These are phyloP conservation scores for Mastomys natalensis DNA, from an alignment of 2,113 vertebrate genomes.

Conservation along the genomic window DNA sequence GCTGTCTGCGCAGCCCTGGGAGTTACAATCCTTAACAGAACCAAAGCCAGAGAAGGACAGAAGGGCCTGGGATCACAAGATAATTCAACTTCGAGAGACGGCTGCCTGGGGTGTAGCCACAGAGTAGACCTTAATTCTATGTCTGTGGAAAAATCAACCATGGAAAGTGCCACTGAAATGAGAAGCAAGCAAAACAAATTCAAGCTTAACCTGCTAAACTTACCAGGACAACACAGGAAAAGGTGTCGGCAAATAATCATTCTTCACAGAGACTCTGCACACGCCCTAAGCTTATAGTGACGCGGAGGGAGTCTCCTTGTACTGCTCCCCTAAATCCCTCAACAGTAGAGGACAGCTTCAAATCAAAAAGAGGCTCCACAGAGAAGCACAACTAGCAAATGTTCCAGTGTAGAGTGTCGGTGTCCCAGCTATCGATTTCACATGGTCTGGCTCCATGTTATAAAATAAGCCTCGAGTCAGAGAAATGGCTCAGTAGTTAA, in stretches of 20 bases:
- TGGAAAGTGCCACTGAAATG: not conserved
- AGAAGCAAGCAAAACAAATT: not conserved
- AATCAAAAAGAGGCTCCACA: not conserved
- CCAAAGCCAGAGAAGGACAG: not conserved
- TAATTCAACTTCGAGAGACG: not conserved
- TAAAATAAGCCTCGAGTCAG: not conserved
- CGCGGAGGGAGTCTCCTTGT: not conserved
- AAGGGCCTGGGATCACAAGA: not conserved
- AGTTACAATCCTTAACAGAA: not conserved
- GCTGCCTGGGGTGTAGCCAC: not conserved
- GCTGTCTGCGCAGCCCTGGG: no score
- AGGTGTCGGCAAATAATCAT: not conserved
- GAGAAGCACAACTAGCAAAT: not conserved
- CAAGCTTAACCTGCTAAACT: not conserved
- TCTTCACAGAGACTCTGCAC: not conserved
- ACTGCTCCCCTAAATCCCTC: not conserved
- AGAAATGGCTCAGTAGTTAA: not conserved
- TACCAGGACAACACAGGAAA: not conserved
- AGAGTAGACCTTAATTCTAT: not conserved
- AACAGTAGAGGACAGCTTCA: not conserved
- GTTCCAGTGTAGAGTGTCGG: not conserved
- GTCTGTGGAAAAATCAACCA: not conserved
- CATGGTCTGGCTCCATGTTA: not conserved
- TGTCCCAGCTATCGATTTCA: rapidly evolving
- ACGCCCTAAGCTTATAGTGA: not conserved